Evolutionary conservation across 2,888 invertebrate species (phyloP).

Genomic region (Allolobophora icterica): DNA sequence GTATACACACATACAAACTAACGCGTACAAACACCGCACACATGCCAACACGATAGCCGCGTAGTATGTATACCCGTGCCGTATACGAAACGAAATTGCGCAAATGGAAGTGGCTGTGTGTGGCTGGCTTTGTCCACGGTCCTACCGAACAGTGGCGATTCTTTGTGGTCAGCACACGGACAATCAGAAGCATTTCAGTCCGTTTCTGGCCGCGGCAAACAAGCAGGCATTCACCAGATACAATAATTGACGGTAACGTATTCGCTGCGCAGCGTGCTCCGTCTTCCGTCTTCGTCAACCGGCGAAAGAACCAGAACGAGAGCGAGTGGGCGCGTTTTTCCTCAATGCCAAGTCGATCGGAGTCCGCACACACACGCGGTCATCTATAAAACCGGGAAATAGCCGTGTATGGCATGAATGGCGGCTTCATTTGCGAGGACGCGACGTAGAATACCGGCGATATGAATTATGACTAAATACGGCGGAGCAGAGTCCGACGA

Average conservation of each 20-base stretch:
- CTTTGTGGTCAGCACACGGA: conserved; percentile 13
- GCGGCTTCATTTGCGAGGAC: not conserved
- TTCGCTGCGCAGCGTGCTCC: not conserved
- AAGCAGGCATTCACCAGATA: conserved; percentile 19
- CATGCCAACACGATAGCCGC: not conserved
- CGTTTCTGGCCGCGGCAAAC: not conserved
- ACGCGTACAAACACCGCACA: not conserved
- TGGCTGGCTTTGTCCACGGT: not conserved
- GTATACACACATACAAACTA: too few species aligned
- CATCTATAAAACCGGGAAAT: conserved; percentile 27
- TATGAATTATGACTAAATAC: conserved; percentile 22
- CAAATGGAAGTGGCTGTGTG: not conserved
- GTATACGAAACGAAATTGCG: not conserved
- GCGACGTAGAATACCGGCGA: not conserved
- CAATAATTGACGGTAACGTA: conserved; percentile 18
- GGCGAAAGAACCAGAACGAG: not conserved
- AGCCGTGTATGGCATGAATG: conserved; percentile 7
- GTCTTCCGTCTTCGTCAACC: not conserved
- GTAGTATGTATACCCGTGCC: not conserved
- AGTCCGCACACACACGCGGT: not conserved
- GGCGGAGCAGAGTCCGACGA: not conserved
- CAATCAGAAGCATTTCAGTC: conserved; percentile 21
- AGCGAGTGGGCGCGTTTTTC: conserved; percentile 1
- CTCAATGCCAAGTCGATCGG: not conserved
- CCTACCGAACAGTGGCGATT: not conserved